Evolutionary conservation across 2,888 invertebrate genomes (phyloP).

Genomic region (Anodontia alba): DNA sequence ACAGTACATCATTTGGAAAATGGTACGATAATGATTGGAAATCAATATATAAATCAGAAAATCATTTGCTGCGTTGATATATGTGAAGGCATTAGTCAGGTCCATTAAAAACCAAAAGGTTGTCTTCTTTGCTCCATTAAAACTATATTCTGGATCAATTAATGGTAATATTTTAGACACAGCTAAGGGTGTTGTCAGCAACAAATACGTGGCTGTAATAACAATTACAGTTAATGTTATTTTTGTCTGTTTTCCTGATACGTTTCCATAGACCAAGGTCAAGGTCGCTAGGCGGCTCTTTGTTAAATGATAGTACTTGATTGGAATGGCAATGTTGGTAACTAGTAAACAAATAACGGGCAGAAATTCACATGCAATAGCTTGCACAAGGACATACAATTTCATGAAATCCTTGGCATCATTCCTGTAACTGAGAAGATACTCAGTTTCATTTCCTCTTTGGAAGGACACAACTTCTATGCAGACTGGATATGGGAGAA

Average conservation of each 20-base stretch:
- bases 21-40: constrained; percentile 37
- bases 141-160: constrained; percentile 45
- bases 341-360: constrained; percentile 14
- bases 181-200: constrained; percentile 36
- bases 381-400: constrained; percentile 19
- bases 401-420: background rate
- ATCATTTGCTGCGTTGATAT: constrained; percentile 55
- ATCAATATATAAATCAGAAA: constrained; percentile 42
- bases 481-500: constrained; percentile 32
- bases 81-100: constrained; percentile 43
- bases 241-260: constrained; percentile 23
- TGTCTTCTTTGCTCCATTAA: constrained; percentile 45
- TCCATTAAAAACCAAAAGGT: constrained; percentile 50
- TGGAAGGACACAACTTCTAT: constrained; percentile 29
- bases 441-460: constrained; percentile 28
- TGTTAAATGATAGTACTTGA: constrained; percentile 29
- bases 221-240: constrained; percentile 41
- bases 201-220: constrained; percentile 36
- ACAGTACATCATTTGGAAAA: constrained; percentile 42
- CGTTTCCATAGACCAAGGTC: constrained; percentile 9
- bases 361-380: constrained; percentile 39
- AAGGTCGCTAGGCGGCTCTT: constrained; percentile 3
- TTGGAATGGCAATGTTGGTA: constrained; percentile 33
- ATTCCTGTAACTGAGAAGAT: constrained; percentile 30
- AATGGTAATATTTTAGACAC: constrained; percentile 48